A percentile compares a stretch with the other conserved stretches of the same genome.
phyloP scores from a whole-genome alignment of 2,113 vertebrate species.

The Rhipidura dahli region DNA sequence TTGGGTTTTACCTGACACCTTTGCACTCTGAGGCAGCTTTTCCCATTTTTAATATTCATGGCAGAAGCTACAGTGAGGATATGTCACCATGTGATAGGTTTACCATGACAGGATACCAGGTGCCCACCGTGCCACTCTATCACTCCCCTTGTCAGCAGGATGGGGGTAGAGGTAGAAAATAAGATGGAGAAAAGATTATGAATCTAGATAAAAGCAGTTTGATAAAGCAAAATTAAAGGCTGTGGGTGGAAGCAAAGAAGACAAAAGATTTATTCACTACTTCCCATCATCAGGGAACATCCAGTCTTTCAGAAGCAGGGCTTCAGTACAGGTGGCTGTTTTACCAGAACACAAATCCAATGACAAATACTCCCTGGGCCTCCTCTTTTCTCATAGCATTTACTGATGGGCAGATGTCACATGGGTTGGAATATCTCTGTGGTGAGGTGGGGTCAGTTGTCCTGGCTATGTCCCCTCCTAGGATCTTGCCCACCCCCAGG shows the following conservation, averaged over 20 bases:
- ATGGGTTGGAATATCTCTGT: too few species aligned
- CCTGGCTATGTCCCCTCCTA: not conserved
- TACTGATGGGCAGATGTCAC: not conserved
- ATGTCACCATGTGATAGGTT: not conserved
- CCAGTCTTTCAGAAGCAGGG: not conserved
- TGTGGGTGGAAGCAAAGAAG: not conserved
- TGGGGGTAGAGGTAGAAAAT: not conserved
- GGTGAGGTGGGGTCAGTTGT: not conserved
- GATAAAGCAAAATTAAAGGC: not conserved
- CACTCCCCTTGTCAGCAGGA: not conserved
- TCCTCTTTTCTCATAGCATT: not conserved
- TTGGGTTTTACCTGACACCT: not conserved
- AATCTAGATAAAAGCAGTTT: not conserved
- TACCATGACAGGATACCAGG: not conserved
- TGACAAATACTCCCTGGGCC: not conserved
- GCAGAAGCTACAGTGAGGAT: not conserved
- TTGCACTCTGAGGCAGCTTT: not conserved
- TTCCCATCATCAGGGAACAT: not conserved
- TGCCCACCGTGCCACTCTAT: not conserved
- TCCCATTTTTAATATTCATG: not conserved
- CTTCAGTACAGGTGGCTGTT: fast-evolving
- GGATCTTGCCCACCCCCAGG: not conserved
- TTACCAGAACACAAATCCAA: not conserved
- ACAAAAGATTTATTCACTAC: not conserved
- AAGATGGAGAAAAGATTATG: not conserved